These are phyloP conservation scores for Pseudochaenichthys georgianus DNA, from an alignment of 2,797 vertebrate genomes.

Conservation along the genomic window DNA sequence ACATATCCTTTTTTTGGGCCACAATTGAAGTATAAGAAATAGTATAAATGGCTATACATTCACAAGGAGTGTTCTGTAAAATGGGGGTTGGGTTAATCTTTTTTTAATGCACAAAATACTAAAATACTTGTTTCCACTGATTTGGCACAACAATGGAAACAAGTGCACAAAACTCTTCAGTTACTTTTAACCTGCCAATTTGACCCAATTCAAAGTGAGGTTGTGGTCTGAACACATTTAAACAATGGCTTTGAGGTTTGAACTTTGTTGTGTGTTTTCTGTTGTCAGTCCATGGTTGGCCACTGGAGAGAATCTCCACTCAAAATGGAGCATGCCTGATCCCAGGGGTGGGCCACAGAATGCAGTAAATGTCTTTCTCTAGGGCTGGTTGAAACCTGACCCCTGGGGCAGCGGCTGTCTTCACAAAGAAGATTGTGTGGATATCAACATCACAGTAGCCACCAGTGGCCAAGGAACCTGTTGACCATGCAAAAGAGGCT, in stretches of 20 bases:
- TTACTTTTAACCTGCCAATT: slow-evolving; percentile 3
- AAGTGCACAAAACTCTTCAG: slow-evolving; percentile 13
- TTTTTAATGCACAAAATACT: neutral
- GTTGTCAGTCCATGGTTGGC: slow-evolving; percentile 34
- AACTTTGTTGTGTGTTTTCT: slow-evolving; percentile 32
- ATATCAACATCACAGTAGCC: slow-evolving; percentile 84
- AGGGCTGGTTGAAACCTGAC: slow-evolving; percentile 85
- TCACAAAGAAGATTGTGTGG: slow-evolving; percentile 88
- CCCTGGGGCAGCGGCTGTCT: slow-evolving; percentile 85
- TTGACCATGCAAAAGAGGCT: slow-evolving; percentile 76
- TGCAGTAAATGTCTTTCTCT: slow-evolving; percentile 83
- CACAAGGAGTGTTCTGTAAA: neutral
- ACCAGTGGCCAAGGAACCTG: slow-evolving; percentile 78
- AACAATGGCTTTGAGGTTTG: slow-evolving; percentile 31
- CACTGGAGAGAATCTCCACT: slow-evolving; percentile 75
- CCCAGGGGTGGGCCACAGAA: slow-evolving; percentile 79
- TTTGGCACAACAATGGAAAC: neutral
- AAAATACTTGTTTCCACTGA: neutral
- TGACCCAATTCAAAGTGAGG: neutral
- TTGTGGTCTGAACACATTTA: neutral
- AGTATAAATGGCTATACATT: neutral
- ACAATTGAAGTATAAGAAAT: neutral
- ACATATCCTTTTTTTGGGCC: neutral
- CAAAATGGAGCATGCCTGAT: slow-evolving; percentile 82
- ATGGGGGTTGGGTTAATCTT: neutral